Evolutionary conservation across 2,888 invertebrate species (phyloP).

Genomic region (Ypsolopha scabrella): DNA sequence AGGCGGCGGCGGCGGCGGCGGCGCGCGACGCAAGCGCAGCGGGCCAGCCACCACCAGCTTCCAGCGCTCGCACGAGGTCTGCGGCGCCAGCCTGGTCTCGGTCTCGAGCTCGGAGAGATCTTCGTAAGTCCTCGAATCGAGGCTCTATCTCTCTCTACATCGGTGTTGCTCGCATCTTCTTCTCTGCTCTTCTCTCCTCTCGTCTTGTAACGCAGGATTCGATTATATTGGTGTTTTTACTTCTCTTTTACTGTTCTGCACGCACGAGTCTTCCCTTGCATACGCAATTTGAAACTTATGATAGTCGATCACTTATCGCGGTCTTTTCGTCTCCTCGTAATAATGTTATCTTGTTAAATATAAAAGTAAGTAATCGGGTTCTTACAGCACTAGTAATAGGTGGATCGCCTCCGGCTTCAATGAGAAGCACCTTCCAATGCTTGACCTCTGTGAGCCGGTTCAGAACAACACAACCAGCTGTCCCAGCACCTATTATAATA

Average conservation of each 20-base stretch:
- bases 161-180: conserved; percentile 64
- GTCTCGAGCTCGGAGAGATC: conserved; percentile 96
- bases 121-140: conserved; percentile 81
- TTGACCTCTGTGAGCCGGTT: too few relatives aligned
- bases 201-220: conserved; percentile 64
- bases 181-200: conserved; percentile 51
- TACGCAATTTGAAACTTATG: too few relatives aligned
- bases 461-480: too few relatives aligned
- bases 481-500: too few relatives aligned
- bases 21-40: conserved; percentile 80
- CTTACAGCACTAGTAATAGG: too few relatives aligned
- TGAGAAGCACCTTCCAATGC: too few relatives aligned
- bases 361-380: too few relatives aligned
- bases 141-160: conserved; percentile 44
- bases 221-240: conserved; percentile 56
- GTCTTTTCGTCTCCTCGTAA: too few relatives aligned
- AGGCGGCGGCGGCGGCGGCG: conserved; percentile 43
- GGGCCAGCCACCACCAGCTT: conserved; percentile 86
- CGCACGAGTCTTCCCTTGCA: conserved; percentile 62
- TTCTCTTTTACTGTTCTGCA: conserved; percentile 57
- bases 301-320: too few relatives aligned
- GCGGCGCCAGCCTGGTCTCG: conserved; percentile 93
- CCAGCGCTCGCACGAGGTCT: conserved; percentile 95
- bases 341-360: too few relatives aligned
- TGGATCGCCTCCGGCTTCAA: too few relatives aligned